These are phyloP conservation scores for Drosophila yooni DNA, from an alignment of 2,888 invertebrate species.

Conservation along the genomic window DNA sequence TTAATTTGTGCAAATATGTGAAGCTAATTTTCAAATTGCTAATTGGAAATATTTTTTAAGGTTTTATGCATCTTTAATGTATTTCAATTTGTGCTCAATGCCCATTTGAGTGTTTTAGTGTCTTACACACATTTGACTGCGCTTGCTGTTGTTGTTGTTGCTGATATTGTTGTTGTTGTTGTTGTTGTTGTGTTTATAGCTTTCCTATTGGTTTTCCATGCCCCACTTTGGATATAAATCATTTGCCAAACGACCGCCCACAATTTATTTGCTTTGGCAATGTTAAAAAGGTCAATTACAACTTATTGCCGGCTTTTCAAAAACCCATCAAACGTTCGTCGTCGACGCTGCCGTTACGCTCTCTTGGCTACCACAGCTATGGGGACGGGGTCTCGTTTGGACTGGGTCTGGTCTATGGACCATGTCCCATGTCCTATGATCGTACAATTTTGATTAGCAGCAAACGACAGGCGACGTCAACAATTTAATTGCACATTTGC, in stretches of 20 bases:
- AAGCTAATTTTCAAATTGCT: constrained; percentile 33
- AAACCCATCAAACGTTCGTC: constrained; percentile 52
- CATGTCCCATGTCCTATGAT: constrained; percentile 74
- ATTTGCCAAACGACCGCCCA: constrained; percentile 60
- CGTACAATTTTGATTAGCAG: constrained; percentile 78
- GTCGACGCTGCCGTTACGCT: constrained; percentile 62
- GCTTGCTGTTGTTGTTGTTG: constrained; percentile 14
- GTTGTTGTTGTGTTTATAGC: constrained; percentile 35
- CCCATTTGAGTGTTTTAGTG: constrained; percentile 29
- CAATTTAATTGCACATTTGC: constrained; percentile 81
- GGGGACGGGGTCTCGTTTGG: constrained; percentile 2
- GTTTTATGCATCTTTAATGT: constrained; percentile 29
- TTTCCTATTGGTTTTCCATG: constrained; percentile 37
- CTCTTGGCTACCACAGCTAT: constrained; percentile 41
- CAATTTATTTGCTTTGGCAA: constrained; percentile 52
- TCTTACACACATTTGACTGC: constrained; percentile 8
- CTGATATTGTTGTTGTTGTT: constrained; percentile 4
- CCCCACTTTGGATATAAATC: constrained; percentile 42
- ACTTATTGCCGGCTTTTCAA: constrained; percentile 71
- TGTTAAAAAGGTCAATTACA: constrained; percentile 76
- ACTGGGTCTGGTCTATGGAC: constrained; percentile 26
- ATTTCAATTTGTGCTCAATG: constrained; percentile 16
- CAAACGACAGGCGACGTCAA: constrained; percentile 71
- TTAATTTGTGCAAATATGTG: constrained; percentile 59
- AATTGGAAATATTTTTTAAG: constrained; percentile 33